A percentile compares a stretch with the other conserved stretches of the same genome.
Conservation (phyloP, 1,140 invertebrate species). For the Cecropterus lyciades region DNA sequence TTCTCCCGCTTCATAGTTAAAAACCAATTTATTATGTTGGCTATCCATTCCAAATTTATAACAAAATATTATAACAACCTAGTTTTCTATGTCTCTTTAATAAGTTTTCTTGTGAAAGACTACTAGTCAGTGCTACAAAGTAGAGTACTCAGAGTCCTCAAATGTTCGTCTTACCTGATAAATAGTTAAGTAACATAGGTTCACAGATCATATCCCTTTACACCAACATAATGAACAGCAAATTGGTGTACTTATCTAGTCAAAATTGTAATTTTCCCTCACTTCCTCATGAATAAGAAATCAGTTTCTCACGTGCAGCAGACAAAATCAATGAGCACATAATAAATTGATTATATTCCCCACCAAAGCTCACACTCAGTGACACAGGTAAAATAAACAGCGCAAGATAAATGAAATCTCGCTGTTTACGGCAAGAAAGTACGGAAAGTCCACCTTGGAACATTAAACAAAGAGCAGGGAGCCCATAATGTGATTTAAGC, state of each 20-base stretch:
- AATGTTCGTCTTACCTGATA: no score
- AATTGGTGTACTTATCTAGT: neutral
- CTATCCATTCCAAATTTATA: no score
- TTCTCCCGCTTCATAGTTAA: no score
- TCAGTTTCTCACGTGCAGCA: neutral
- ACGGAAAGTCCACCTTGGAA: slow-evolving; percentile 48
- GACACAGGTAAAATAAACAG: slow-evolving; percentile 35
- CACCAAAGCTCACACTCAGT: slow-evolving; percentile 21
- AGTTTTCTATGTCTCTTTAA: no score
- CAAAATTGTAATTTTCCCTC: neutral
- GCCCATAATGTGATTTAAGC: slow-evolving; percentile 72
- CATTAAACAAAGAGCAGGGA: slow-evolving; percentile 64
- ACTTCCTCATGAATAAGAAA: slow-evolving; percentile 7
- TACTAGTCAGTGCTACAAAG: no score
- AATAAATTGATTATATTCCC: slow-evolving; percentile 32
- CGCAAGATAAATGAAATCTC: slow-evolving; percentile 41
- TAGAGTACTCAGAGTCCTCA: no score
- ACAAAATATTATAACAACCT: no score
- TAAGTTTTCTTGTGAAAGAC: no score
- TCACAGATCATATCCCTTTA: no score
- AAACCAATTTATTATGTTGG: no score
- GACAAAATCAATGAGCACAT: slow-evolving; percentile 22
- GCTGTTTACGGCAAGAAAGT: slow-evolving; percentile 36
- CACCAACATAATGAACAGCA: no score
- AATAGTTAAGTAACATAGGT: no score